A percentile compares a stretch with the other conserved stretches of the same genome.
Conservation (phyloP, 2,888 invertebrate species). For the Caenorhabditis sp. region DNA sequence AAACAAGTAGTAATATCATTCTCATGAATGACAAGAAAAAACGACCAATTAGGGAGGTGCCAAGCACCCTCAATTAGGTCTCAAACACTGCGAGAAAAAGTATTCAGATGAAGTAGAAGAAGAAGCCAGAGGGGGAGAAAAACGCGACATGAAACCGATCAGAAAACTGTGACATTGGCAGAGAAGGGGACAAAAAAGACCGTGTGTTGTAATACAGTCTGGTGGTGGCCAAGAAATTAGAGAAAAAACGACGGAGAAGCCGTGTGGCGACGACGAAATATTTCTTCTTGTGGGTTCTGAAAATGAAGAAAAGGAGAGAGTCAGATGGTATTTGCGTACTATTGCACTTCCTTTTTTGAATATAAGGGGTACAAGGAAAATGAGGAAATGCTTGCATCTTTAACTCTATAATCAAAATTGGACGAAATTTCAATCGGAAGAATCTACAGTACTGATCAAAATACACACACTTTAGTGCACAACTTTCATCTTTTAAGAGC, state of each 20-base stretch:
- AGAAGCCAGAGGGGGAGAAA: neutral
- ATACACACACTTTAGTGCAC: too few relatives aligned
- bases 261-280: neutral
- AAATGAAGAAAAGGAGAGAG: too few relatives aligned
- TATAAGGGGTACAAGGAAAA: too few relatives aligned
- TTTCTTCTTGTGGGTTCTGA: neutral
- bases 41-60: conserved; percentile 27
- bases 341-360: too few relatives aligned
- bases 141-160: conserved; percentile 36
- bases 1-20: neutral
- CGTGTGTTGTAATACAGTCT: conserved; percentile 34
- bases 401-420: too few relatives aligned
- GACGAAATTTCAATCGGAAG: too few relatives aligned
- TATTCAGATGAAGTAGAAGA: conserved; percentile 8
- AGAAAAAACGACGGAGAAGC: conserved; percentile 16
- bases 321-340: too few relatives aligned
- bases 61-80: conserved; percentile 34
- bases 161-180: conserved; percentile 35
- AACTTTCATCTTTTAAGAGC: too few relatives aligned
- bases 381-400: too few relatives aligned
- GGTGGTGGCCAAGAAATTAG: conserved; percentile 33
- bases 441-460: too few relatives aligned
- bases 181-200: conserved; percentile 1
- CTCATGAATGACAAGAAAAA: conserved; percentile 7
- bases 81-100: conserved; percentile 6